Evolutionary conservation across 2,888 invertebrate species (phyloP), one percentile per base, ranked within the genome.

Genomic region (Rhaphigaster nebulosa): DNA sequence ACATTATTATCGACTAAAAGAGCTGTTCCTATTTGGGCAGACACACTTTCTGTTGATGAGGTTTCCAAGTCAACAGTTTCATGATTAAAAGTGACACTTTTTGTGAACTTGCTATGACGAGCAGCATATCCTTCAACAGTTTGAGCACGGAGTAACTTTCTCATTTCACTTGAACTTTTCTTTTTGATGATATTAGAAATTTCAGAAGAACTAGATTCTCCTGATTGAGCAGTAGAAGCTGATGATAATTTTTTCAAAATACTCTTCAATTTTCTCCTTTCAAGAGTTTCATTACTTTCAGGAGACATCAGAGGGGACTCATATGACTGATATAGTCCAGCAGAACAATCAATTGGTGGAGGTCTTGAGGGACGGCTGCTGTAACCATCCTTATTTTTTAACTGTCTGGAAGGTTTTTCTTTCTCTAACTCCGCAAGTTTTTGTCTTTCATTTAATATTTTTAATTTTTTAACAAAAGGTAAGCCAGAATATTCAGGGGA

Each of bases 101-200:
- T 98, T 90, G 97, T 95, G 93, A 98, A 96, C 94, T 98, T 98
- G 92, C 97, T 97, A 94, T 97, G 97, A 93, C 98, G 95, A 90
- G 97, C 97, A 91, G 97, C 97, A 94, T 97, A 98, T 91, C 98
- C 98, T 95, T 97, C 97, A 93, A 98, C 94, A 91, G 97, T 98
- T 92, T 97, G 98, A 52, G 97, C 97, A 93, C 96, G 95, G 94
- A 97, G 96, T 91, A 98, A 94, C 93, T 95, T 96, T 92, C 95
- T 95, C 91, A 96, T 94, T 93, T 97, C 96, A 89, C 91, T 88
- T 87, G 93, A 93, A 18, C 34, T 88, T 56, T 60, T 41, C 20
- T 60, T 76, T 38, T 76, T 91, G 15, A 93, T 92, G 50, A 94
- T 93, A 65, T 91, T 52, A 52, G 90, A 52, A 80, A 87, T 90